Evolutionary conservation across 1,140 invertebrate species (phyloP).

Genomic region (Drosophila sp.): DNA sequence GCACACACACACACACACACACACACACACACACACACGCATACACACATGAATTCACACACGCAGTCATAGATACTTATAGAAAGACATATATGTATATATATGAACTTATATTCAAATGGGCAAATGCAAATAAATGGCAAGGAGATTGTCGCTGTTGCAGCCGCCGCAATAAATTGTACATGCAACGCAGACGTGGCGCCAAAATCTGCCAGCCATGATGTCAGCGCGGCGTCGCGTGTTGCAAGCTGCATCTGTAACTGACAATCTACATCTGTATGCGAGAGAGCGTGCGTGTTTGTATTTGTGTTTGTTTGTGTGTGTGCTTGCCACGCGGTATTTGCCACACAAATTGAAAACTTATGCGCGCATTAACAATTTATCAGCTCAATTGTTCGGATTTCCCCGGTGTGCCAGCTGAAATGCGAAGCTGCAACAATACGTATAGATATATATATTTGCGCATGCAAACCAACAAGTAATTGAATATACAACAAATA

Average conservation of each 20-base stretch:
- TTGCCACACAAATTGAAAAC: slow-evolving; percentile 79
- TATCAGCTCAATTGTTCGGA: slow-evolving; percentile 73
- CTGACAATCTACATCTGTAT: slow-evolving; percentile 17
- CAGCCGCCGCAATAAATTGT: slow-evolving; percentile 75
- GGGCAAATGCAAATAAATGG: slow-evolving; percentile 74
- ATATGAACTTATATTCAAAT: slow-evolving; percentile 65
- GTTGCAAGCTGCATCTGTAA: slow-evolving; percentile 60
- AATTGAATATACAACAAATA: slow-evolving; percentile 51
- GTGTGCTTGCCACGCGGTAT: slow-evolving; percentile 52
- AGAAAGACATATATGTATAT: slow-evolving; percentile 23
- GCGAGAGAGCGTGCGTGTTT: neutral
- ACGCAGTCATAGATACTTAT: slow-evolving; percentile 15
- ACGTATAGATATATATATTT: slow-evolving; percentile 7
- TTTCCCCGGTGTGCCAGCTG: slow-evolving; percentile 66
- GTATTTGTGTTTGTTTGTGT: slow-evolving; percentile 17
- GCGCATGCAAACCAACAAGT: slow-evolving; percentile 57
- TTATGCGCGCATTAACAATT: slow-evolving; percentile 80
- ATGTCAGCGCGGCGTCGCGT: slow-evolving; percentile 61
- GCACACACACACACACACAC: neutral
- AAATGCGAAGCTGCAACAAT: slow-evolving; percentile 29
- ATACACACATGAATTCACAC: neutral
- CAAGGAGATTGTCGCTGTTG: slow-evolving; percentile 70
- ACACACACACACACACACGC: slow-evolving; percentile 7
- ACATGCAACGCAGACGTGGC: slow-evolving; percentile 76
- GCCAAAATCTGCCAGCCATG: slow-evolving; percentile 75